Conservation (phyloP, 1,140 invertebrate species). For the Metopolophium dirhodum region DNA sequence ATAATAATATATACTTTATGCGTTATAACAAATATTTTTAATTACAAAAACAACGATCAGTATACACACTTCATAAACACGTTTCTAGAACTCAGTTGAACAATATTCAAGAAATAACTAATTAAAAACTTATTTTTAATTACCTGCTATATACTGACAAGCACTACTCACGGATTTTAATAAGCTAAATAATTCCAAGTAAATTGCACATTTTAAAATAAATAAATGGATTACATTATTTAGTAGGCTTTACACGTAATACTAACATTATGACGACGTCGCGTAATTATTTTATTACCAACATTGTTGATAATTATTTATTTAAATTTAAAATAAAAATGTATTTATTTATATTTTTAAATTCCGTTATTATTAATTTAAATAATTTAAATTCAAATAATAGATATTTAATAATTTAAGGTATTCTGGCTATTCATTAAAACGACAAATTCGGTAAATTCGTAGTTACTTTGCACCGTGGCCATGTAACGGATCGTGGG, state of each 20-base stretch:
- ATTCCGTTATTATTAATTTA: not conserved
- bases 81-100: not conserved
- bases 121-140: not conserved
- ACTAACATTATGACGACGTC: not conserved
- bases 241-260: not conserved
- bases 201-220: not conserved
- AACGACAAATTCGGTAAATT: not conserved
- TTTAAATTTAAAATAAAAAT: too few relatives aligned
- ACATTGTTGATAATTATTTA: not conserved
- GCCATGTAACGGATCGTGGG: not conserved
- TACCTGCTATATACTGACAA: not conserved
- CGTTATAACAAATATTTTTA: not conserved
- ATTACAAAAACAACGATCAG: not conserved
- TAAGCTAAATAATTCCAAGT: not conserved
- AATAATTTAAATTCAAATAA: not conserved
- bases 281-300: not conserved
- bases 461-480: not conserved
- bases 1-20: not conserved
- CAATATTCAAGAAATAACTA: constrained; percentile 7
- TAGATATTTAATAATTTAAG: not conserved
- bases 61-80: not conserved
- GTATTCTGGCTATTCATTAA: not conserved
- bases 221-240: not conserved
- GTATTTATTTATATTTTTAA: too few relatives aligned
- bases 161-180: not conserved